Base-by-base conservation (phyloP, 1,140 invertebrate genomes). In the Bombus superbus region DNA sequence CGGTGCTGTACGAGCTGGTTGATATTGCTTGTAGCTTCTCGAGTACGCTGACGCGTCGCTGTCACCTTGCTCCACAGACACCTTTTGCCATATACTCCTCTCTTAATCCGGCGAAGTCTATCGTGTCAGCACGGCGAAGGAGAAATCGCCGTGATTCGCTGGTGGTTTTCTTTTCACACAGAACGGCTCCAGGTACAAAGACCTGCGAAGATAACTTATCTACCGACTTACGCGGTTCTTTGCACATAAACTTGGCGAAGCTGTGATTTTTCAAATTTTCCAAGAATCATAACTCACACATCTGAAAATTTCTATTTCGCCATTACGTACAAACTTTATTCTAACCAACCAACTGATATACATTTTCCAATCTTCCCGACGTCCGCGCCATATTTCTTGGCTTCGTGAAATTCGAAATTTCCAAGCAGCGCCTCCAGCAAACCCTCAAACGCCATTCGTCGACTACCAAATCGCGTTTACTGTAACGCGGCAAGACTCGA, bases 401-500 rank as follows among this genome's bases (percentile, higher is more conserved):
- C 53, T 38, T 35, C 9, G 10, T 25, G 22, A 53, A 76, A 38
- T 40, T 76, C 32, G 18, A 35, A 59, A 76, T 76, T 76, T 72
- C 18, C 2, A 73, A n/a, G 25, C 28, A 40, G 0, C 32, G 28
- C 32, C 25, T 69, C 18, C 1, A 35, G 28, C 38, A 25, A 40
- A 76, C 10, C 9, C 0, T n/a, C 11, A 25, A 40, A 40, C 6
- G 25, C 40, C 53, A 57, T 64, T 80, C 64, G 11, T 35, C 15
- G 47, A 38, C 47, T n/a, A 81, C 71, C 57, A 77, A 40, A 71
- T 40, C 59, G 42, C 47, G 15, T 35, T 62, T 22, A 85, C 89
- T 59, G 76, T 35, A 90, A 91, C 38, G 91, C 86, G 88, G 88
- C 90, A 79, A 86, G 86, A 86, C 75, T 90, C 90, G 92, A 93